A percentile compares a stretch with the other conserved stretches of the same genome.
Evolutionary conservation across 2,797 vertebrate species (phyloP).

Genomic region (Diglossa cyanea): DNA sequence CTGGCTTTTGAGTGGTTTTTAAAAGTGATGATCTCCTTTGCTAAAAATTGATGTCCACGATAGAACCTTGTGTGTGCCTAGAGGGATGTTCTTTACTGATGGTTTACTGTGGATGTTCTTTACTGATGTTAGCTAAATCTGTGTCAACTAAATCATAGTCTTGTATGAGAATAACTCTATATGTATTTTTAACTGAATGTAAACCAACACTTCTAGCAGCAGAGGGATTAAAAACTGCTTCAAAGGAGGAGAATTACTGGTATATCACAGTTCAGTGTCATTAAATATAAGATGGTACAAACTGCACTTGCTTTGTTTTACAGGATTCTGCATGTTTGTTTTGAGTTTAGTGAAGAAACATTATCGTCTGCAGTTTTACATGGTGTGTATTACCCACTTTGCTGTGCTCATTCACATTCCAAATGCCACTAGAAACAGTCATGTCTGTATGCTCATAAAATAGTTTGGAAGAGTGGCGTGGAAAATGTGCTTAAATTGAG

Average conservation of each 20-base stretch:
- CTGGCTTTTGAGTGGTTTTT: not conserved
- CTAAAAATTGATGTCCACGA: not conserved
- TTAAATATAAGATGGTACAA: not conserved
- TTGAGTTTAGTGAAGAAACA: constrained; percentile 99
- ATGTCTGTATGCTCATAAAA: not conserved
- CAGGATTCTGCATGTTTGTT: constrained; percentile 99
- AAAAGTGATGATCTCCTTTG: not conserved
- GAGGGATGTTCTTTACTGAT: not conserved
- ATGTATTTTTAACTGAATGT: not conserved
- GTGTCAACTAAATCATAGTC: not conserved
- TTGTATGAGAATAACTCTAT: not conserved
- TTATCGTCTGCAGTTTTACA: constrained; percentile 99
- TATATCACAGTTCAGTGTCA: not conserved
- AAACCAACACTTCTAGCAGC: not conserved
- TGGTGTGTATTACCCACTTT: constrained; percentile 88
- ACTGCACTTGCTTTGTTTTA: constrained; percentile 74
- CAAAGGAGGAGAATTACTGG: not conserved
- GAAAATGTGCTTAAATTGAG: not conserved
- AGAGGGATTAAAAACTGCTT: not conserved
- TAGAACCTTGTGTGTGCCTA: not conserved
- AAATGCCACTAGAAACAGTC: not conserved
- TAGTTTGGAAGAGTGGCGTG: not conserved
- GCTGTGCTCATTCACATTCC: not conserved
- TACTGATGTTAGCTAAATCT: not conserved
- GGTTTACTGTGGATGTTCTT: not conserved